These are phyloP conservation scores for Prenolepis imparis DNA, from an alignment of 2,888 invertebrate species.

Conservation along the genomic window DNA sequence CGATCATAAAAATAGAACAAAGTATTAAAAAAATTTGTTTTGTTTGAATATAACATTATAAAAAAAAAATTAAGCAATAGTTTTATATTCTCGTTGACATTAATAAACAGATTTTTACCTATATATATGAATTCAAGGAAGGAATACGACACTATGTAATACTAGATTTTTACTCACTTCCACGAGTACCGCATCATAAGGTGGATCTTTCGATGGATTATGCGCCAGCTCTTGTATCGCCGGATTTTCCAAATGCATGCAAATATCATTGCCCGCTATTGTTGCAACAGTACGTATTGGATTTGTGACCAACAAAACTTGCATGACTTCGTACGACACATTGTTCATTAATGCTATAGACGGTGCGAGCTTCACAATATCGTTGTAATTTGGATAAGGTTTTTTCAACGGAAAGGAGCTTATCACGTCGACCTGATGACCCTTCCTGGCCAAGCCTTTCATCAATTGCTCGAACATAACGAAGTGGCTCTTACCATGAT, in stretches of 20 bases:
- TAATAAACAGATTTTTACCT: not conserved
- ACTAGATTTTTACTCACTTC: constrained; percentile 68
- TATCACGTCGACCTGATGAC: constrained; percentile 86
- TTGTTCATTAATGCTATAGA: constrained; percentile 73
- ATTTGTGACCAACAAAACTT: rapidly evolving
- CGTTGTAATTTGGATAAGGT: constrained; percentile 82
- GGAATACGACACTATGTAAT: not conserved
- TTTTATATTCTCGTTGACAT: not conserved
- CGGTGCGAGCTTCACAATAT: constrained; percentile 77
- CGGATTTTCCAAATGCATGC: constrained; percentile 69
- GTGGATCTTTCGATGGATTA: constrained; percentile 79
- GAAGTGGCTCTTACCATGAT: constrained; percentile 87
- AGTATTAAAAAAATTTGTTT: too few relatives aligned
- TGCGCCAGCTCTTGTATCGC: constrained; percentile 69
- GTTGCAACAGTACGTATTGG: constrained; percentile 40
- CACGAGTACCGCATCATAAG: constrained; percentile 78
- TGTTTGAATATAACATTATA: too few relatives aligned
- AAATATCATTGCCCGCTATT: constrained; percentile 69
- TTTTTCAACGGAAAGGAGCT: constrained; percentile 84
- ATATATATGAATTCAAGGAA: not conserved
- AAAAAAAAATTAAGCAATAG: not conserved
- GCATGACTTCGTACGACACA: constrained; percentile 69
- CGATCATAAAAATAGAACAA: too few relatives aligned
- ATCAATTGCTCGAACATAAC: constrained; percentile 86
- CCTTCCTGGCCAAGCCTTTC: constrained; percentile 85